Evolutionary conservation across 2,888 invertebrate genomes (phyloP), one percentile per base, ranked within the genome.

Genomic region (Octonoba sinensis): DNA sequence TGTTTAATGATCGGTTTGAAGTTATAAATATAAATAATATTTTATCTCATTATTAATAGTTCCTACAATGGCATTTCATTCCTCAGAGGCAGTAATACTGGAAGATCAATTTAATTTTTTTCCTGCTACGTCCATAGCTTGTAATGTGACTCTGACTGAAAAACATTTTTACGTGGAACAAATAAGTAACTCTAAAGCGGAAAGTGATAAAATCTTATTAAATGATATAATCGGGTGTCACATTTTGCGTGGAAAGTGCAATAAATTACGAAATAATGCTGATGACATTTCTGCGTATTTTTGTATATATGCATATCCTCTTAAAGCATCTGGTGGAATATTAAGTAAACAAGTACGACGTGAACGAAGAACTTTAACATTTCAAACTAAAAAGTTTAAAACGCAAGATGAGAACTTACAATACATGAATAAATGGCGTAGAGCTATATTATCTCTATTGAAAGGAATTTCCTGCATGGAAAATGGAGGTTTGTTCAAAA

Each of bases 301-400:
- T 18, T 66, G 72, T 24, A 57, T 83, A 6, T 83, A 83, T 64
- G 46, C 81, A 16, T 83, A 83, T 72, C 81, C 79, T 16, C 54
- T 83, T n/a, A 83, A 79, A 44, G 62, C 66, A 16, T 46, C 47
- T 13, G 64, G 47, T 16, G 73, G 73, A 1, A 65, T 82, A 51
- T 51, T 77, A 22, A 83, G 72, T 57, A 79, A 57, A 24, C 78
- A 83, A 44, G 65, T 62, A 18, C 57, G 79, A 13, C 64, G 83
- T 46, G 79, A 79, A 27, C 57, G 74, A 71, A 66, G 66, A 46
- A 56, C 56, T 49, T 46, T 79, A 6, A 83, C 71, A n/a, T 83
- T 84, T 75, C 47, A 67, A 46, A 65, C 73, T 22, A n/a, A 54
- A 46, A 67, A 62, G 20, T 71, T 59, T 76, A 36, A 71, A 15